Base-by-base conservation (phyloP, 2,888 invertebrate genomes). In the Sphaerophoria taeniata region DNA sequence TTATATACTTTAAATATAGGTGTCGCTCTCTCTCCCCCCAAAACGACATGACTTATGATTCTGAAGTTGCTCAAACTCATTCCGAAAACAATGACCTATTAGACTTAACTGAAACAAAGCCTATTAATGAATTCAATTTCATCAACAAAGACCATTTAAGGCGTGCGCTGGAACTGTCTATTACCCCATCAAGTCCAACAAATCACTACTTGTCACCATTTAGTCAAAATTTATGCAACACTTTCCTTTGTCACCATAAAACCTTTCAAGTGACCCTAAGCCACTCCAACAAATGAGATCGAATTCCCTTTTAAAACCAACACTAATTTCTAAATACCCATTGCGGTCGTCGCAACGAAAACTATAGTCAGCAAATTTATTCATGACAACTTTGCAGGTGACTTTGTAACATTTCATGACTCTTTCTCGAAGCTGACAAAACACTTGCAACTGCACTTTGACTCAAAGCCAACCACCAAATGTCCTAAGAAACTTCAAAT, bases 331-430 rank as follows among this genome's bases (percentile, higher is more conserved):
- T 24, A 24, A 24, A 9, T 3, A 43, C 4, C 43, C 11, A 43
- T 12, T 43, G 12, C 11, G 4, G 39, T 9, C 74, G 55, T 79
- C 84, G 72, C 84, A 84, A 71, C 75, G 79, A 84, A 84, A 76
- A 73, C 24, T 24, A 43, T 67, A 81, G 70, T 65, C 53, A 71
- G 81, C 85, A 85, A 85, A 85, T 85, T 85, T 85, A 76, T 85
- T 69, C 81, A 85, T 81, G 85, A 81, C 85, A 81, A 65, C 76
- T 69, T 47, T 51, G 65, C 85, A 85, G 85, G 85, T 85, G 85
- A 85, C 85, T 85, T 43, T 85, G 81, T 81, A 85, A 73, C 81
- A 81, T 81, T 81, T 85, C 81, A 81, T 81, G 85, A 80, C 85
- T 76, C 24, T 61, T 65, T 55, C 67, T 56, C 11, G 51, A 53